Evolutionary conservation across 2,888 invertebrate genomes (phyloP).

Genomic region (Eupithecia dodoneata): DNA sequence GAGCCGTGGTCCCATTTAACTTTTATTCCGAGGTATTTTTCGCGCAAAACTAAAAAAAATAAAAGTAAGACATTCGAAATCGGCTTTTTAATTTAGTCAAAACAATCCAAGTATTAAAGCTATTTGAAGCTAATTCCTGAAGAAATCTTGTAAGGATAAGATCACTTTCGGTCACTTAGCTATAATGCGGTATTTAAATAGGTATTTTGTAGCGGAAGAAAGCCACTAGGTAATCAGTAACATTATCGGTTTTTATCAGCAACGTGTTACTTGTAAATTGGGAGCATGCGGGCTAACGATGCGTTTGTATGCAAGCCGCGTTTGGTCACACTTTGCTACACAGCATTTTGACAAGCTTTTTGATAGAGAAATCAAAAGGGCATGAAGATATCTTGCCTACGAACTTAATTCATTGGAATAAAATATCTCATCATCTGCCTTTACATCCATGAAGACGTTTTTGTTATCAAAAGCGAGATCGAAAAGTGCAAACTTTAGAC

Average conservation of each 20-base stretch:
- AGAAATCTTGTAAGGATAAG: neutral
- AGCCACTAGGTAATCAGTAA: constrained; percentile 29
- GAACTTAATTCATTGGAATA: neutral
- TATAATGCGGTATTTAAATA: neutral
- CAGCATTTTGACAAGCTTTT: constrained; percentile 9
- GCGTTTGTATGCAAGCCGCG: constrained; percentile 51
- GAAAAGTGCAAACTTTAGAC: too few species aligned
- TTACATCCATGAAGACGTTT: neutral
- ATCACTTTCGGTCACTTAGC: too few species aligned
- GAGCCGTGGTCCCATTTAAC: too few species aligned
- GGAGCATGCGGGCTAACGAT: constrained; percentile 42
- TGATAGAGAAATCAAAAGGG: neutral
- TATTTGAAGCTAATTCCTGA: neutral
- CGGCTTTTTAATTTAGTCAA: neutral
- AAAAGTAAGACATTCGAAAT: neutral
- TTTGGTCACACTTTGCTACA: constrained; percentile 41
- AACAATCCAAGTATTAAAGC: too few species aligned
- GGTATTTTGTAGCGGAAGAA: constrained; percentile 19
- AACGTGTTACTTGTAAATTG: constrained; percentile 36
- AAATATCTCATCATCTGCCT: neutral
- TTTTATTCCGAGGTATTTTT: too few species aligned
- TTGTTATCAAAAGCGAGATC: neutral
- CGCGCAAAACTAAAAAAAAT: too few species aligned
- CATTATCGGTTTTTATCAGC: constrained; percentile 34
- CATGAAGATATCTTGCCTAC: neutral